Base-by-base conservation (phyloP, 2,113 vertebrate species). In the Osmerus mordax region DNA sequence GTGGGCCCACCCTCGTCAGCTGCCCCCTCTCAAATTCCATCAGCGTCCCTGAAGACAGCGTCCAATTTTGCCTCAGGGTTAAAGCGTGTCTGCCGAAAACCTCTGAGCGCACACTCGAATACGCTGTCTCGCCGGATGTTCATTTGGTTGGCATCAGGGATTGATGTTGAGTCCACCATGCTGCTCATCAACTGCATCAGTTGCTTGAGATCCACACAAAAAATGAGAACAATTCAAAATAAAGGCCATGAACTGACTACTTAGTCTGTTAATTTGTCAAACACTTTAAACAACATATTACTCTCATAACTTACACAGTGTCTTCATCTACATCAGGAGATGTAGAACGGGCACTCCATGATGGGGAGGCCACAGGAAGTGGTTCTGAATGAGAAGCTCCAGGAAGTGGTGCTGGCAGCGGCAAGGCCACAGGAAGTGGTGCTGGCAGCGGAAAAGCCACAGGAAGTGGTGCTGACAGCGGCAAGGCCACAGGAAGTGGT, bases 1-100 rank as follows among this genome's bases (percentile, higher is more conserved):
- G 53, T 65, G n/a, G 71, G 61, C 25, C 71, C 71, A 2, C 53
- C 71, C 15, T 73, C 71, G 25, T 73, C 63, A n/a, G 65, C 54
- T 9, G 32, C 63, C 64, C 64, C 62, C 56, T 73, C 63, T 32
- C 71, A 63, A 73, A 36, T 32, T 18, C 64, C 71, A 28, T 73
- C 63, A 41, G 28, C 55, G 19, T 73, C 64, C 23, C 41, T n/a
- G 63, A 71, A 71, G 47, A 71, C 41, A 56, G 41, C 53, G 36
- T 60, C 69, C 53, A 70, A 29, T 23, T 59, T 70, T 61, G 69
- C 52, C 47, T 53, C 70, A 14, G 41, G 70, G 28, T 62, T 51
- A 32, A 71, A 69, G 54, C 54, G 67, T 28, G 25, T 36, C 32
- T 60, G 13, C 23, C 51, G 61, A 23, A 71, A 62, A 47, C 32